Evolutionary conservation across 2,113 vertebrate species (phyloP).

Genomic region (Cynoglossus semilaevis): DNA sequence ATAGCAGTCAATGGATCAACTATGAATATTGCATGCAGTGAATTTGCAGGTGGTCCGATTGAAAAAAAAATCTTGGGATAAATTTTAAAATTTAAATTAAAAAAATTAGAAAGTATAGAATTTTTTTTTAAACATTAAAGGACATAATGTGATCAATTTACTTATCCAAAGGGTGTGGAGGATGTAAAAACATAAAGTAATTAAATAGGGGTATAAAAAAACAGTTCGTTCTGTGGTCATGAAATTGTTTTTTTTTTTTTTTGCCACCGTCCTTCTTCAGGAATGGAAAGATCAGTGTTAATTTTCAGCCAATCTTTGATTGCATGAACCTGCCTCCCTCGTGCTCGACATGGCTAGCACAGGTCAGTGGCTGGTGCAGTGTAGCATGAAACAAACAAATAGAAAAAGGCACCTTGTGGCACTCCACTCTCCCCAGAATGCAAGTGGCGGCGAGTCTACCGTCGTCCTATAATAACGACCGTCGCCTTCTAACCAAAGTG

Average conservation of each 20-base stretch:
- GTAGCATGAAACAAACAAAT: constrained; percentile 99
- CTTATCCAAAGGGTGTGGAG: constrained; percentile 26
- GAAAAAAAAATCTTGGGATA: constrained; percentile 41
- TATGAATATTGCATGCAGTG: constrained; percentile 76
- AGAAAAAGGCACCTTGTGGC: constrained; percentile 98
- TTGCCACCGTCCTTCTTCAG: constrained; percentile 75
- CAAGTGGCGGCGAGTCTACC: constrained; percentile 76
- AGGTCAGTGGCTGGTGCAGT: constrained; percentile 95
- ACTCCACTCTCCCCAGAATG: constrained; percentile 86
- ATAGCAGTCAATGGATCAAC: constrained; percentile 76
- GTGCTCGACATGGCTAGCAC: constrained; percentile 84
- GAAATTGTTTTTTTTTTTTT: constrained; percentile 75
- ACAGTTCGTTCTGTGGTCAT: constrained; percentile 67
- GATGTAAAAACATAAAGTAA: constrained; percentile 5
- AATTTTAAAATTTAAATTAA: constrained; percentile 25
- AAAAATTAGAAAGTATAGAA: constrained; percentile 12
- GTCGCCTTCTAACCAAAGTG: constrained; percentile 64
- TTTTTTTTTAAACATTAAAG: no score
- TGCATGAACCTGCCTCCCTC: constrained; percentile 88
- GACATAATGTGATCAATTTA: neutral
- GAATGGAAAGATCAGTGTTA: constrained; percentile 90
- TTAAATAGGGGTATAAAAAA: constrained; percentile 41
- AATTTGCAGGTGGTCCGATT: constrained; percentile 58
- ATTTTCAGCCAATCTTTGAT: constrained; percentile 93
- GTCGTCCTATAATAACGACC: constrained; percentile 83